Base-by-base conservation (phyloP, 2,113 vertebrate genomes). In the Phoenicopterus ruber region DNA sequence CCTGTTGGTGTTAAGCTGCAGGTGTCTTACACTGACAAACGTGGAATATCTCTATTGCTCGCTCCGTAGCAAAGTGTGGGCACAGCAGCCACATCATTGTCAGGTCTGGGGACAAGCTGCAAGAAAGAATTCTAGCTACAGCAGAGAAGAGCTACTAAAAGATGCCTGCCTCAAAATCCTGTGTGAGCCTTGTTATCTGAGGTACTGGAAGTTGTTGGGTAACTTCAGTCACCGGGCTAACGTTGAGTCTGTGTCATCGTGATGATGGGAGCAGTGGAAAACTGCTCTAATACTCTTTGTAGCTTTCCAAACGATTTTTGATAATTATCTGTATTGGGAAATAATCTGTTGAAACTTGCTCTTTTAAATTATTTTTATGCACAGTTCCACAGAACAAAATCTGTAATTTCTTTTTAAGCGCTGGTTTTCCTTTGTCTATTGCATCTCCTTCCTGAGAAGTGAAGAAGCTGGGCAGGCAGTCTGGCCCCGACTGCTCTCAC, bases 381-480 rank as follows among this genome's bases (percentile, higher is more conserved):
- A 36, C 15, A 28, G 20, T 63, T 91, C 52, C 69, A 49, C 12
- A 7, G 52, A 95, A 42, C 52, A 61, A 38, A 84, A 47, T 79
- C 57, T 57, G 47, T 61, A 42, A 36, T 70, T 79, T 88, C 40
- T 82, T 36, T 36, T 38, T 25, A 79, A 74, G n/a, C n/a, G 55
- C 19, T 46, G 5, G 40, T 89, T 66, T 67, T 58, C 32, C 70
- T 66, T 86, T 84, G 72, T 34, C 46, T 67, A 1, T 83, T 36
- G 1, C 13, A 11, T 72, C 31, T 73, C 21, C 61, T 28, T 72
- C 55, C 92, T 63, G 90, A 59, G 54, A 36, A 74, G 93, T 29
- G 92, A 88, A 85, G 91, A 92, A 86, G 74, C 94, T 93, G 90
- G 94, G 80, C 94, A 74, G 86, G 73, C 73, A 87, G 2, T 77